These are phyloP conservation scores for Scomber scombrus DNA, from an alignment of 2,113 vertebrate species.

Conservation along the genomic window DNA sequence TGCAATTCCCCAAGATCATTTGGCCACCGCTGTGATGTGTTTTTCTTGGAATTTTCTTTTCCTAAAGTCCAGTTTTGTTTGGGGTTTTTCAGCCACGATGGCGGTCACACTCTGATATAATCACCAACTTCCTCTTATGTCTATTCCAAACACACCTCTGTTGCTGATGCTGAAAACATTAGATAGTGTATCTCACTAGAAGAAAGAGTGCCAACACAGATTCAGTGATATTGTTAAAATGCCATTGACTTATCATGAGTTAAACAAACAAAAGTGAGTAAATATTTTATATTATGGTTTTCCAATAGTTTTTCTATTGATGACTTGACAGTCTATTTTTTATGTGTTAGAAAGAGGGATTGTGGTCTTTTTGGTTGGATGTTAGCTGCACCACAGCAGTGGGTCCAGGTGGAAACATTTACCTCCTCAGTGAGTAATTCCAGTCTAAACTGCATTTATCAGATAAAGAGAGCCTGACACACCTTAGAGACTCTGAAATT, in stretches of 20 bases:
- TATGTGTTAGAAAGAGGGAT: background rate
- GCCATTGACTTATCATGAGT: too few species aligned
- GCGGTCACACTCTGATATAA: too few species aligned
- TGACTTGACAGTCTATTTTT: background rate
- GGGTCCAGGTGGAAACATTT: conserved; percentile 71
- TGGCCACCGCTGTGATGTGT: background rate
- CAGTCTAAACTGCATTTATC: conserved; percentile 66
- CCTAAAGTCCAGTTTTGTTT: background rate
- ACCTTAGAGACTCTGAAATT: conserved; percentile 64
- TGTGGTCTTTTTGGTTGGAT: conserved; percentile 2
- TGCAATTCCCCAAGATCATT: background rate
- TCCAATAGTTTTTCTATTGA: background rate
- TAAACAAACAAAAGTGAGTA: too few species aligned
- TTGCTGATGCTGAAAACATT: too few species aligned
- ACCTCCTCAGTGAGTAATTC: conserved; percentile 52
- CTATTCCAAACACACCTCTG: too few species aligned
- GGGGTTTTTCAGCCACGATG: background rate
- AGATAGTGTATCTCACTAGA: too few species aligned
- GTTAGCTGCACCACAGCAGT: conserved; percentile 26
- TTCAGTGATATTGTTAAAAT: too few species aligned
- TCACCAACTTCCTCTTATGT: too few species aligned
- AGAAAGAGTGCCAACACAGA: too few species aligned
- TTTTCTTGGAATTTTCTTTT: background rate
- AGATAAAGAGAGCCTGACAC: conserved; percentile 60
- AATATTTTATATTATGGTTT: too few species aligned